Evolutionary conservation across 2,113 vertebrate genomes (phyloP).

Genomic region (Myrmecobius fasciatus): DNA sequence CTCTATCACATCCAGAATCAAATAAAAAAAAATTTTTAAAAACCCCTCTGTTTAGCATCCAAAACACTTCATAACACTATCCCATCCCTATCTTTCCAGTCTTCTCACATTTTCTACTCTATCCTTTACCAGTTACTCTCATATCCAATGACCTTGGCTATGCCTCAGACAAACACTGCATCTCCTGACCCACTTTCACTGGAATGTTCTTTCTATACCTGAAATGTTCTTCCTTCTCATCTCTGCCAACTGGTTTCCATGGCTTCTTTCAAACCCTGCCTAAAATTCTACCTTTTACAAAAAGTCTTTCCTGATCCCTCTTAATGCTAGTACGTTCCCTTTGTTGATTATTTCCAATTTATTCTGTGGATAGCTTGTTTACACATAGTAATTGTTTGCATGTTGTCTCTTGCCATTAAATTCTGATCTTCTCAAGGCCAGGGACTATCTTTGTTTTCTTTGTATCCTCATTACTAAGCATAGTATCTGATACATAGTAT

Average conservation of each 20-base stretch:
- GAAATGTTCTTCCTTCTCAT: background rate
- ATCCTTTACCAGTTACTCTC: background rate
- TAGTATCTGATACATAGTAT: background rate
- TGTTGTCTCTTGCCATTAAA: background rate
- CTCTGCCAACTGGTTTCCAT: background rate
- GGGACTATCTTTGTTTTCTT: background rate
- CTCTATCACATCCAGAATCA: background rate
- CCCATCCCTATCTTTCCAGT: background rate
- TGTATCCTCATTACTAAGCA: background rate
- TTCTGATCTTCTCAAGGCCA: background rate
- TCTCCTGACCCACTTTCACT: background rate
- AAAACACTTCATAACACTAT: background rate
- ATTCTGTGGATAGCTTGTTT: background rate
- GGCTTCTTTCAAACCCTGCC: background rate
- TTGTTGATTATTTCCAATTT: background rate
- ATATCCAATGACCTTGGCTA: background rate
- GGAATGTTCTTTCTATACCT: background rate
- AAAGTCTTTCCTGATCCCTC: background rate
- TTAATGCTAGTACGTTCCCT: background rate
- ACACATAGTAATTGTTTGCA: background rate
- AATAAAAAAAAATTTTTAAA: background rate
- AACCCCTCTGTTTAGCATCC: background rate
- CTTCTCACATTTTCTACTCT: background rate
- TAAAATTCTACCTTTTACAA: background rate
- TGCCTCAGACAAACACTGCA: background rate